Evolutionary conservation across 1,140 invertebrate genomes (phyloP), one percentile per base, ranked within the genome.

Genomic region (Brachionus plicatilis): DNA sequence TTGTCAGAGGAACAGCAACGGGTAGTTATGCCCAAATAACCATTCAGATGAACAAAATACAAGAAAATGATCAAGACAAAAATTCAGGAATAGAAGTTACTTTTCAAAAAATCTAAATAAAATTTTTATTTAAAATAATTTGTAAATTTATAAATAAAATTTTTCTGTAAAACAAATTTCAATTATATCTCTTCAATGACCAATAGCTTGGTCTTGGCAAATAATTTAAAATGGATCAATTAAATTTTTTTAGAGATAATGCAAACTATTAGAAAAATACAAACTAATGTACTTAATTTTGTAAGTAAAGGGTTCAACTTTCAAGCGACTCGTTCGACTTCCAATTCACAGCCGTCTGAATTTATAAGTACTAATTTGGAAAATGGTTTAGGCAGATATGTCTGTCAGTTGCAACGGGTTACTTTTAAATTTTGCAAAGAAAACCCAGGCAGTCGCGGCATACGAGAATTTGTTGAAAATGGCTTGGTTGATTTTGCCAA

Each of bases 401-500:
- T 85, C 53, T 78, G 72, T 24, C 84, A 78, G 66, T 45, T 85
- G 37, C 84, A 85, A 45, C n/a, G 84, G 43, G 70, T 85, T 17
- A 78, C 84, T 14, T 70, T 85, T 70, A 78, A 85, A 66, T 79
- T 85, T 29, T 85, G 84, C n/a, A 85, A 85, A 85, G 84, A 85
- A 47, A n/a, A 68, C 53, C 33, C 72, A 6, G n/a, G 20, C 14
- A 66, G 72, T 70, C 60, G 50, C n/a, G 72, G 72, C 9, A 79
- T 84, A 24, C 50, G 83, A 78, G 83, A 84, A 41, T 85, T 29
- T 45, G 24, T 85, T 5, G 72, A 78, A 24, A 50, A 78, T 43
- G 56, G 78, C 66, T 56, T 85, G 8, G 29, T 43, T 17, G 56
- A 70, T 27, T 79, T 85, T 85, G 84, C 72, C 37, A 37, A 60